Base-by-base conservation (phyloP, 2,797 vertebrate species). In the Cottoperca gobio region DNA sequence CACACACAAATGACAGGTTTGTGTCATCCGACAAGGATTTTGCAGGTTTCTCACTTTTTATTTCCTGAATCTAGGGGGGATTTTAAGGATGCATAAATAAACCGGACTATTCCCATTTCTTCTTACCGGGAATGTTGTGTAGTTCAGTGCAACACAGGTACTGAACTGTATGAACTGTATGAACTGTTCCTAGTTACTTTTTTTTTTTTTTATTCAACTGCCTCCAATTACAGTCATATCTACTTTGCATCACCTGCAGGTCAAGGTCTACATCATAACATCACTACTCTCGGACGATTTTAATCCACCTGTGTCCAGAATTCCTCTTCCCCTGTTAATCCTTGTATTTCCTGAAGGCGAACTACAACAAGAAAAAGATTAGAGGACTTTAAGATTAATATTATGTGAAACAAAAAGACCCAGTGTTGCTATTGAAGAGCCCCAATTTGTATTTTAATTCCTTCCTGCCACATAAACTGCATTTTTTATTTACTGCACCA, bases 231-330 rank as follows among this genome's bases (percentile, higher is more conserved):
- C 74, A 74, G 52, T 85, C 64, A 74, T 19, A 58, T 76, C 70
- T 83, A 42, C 61, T 83, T 78, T 79, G 72, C 60, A 86, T 76
- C 63, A 61, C 66, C 35, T 76, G 42, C 63, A 57, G 81, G 26
- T 82, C 63, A 70, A 83, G 65, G 16, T 73, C 78, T 63, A 43
- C 50, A 86, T 89, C 86, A 90, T 85, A 86, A 87, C 82, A 87
- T 84, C 81, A 63, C 76, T 86, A 84, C 88, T 92, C 79, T 77
- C 54, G 82, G 82, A 78, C 39, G 78, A 60, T 17, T 82, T 82
- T 89, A 91, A 92, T 91, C 89, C 88, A 92, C 66, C 80, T 77
- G 74, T 39, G 70, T 69, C 50, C 58, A 84, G 82, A 87, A 88
- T 82, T 82, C 46, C 68, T 65, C 55, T 35, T 49, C 49, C 35